Evolutionary conservation across 2,888 invertebrate species (phyloP), one percentile per base, ranked within the genome.

Genomic region (Campaea margaritaria): DNA sequence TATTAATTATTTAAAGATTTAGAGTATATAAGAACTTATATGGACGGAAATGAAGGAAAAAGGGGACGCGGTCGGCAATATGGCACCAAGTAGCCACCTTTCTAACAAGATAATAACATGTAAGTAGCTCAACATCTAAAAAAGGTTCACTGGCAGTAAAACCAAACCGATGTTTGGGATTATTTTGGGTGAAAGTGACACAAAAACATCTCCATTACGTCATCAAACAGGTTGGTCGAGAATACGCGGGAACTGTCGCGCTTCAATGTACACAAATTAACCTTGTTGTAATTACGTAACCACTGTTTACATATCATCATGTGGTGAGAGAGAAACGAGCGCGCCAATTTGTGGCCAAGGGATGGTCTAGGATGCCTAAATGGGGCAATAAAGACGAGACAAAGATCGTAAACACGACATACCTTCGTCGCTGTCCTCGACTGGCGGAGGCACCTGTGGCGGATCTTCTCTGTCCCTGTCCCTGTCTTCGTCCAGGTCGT

Each of bases 401-500:
- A 78, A 74, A 69, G 71, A 75, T 76, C 82, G 86, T 89, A 90
- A 90, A 89, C 90, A 91, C 85, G 75, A 76, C 77, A 64, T 64
- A 93, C 94, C 93, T 90, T 94, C 94, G 69, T 93, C 93, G 70
- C 93, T 93, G 64, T 88, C 87, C 69, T 95, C 95, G 87, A 93
- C 93, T 93, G 85, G 94, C 89, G 81, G 94, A 90, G 81, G 94
- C 91, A 76, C 80, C 68, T 79, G 90, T 81, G 78, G 79, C 57
- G 85, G 82, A 89, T 79, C 95, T 60, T 95, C 95, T 60, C 93
- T 93, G 64, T 95, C 95, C 56, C 94, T 91, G 72, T 94, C 95
- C 56, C 94, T 91, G 72, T 94, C 95, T 68, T 95, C 95, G 63
- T 96, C 95, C 71, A 94, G 75, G 74, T 95, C 95, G 70, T 95